Percentiles rank a stretch among this genome's conserved stretches.
Evolutionary conservation across 1,140 invertebrate genomes (phyloP).

Genomic region (Heterodera schachtii): DNA sequence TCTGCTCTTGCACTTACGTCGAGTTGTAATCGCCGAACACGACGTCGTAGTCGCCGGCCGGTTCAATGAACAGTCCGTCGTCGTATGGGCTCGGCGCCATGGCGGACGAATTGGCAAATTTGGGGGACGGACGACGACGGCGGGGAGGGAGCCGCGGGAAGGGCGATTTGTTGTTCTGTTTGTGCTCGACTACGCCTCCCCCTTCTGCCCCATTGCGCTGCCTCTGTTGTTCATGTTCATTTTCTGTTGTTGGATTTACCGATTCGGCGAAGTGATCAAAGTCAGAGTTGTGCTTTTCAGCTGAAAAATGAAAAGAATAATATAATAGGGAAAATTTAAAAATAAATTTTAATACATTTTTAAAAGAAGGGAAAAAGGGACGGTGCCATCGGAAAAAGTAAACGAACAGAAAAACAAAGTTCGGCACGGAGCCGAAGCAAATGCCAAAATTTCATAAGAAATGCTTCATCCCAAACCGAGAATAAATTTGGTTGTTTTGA

Average conservation of each 20-base stretch:
- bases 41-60: constrained; percentile 62
- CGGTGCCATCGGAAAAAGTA: no score
- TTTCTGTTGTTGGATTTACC: neutral
- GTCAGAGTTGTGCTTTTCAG: neutral
- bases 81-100: constrained; percentile 59
- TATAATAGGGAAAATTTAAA: no score
- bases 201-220: neutral
- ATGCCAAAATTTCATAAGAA: no score
- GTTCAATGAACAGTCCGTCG: constrained; percentile 63
- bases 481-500: neutral
- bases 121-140: neutral
- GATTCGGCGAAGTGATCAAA: neutral
- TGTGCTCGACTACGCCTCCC: neutral
- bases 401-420: neutral
- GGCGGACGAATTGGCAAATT: neutral
- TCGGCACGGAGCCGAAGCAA: no score
- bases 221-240: neutral
- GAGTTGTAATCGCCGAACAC: constrained; percentile 63
- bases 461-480: no score
- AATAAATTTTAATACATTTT: no score
- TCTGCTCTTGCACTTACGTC: constrained; percentile 45
- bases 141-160: neutral
- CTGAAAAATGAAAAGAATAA: neutral
- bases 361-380: no score
- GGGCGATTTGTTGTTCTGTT: neutral